Evolutionary conservation across 53 echinoderm and acorn worm species (phyloP), one percentile per base, ranked within the genome.

Genomic region (Mesocentrotus franciscanus): DNA sequence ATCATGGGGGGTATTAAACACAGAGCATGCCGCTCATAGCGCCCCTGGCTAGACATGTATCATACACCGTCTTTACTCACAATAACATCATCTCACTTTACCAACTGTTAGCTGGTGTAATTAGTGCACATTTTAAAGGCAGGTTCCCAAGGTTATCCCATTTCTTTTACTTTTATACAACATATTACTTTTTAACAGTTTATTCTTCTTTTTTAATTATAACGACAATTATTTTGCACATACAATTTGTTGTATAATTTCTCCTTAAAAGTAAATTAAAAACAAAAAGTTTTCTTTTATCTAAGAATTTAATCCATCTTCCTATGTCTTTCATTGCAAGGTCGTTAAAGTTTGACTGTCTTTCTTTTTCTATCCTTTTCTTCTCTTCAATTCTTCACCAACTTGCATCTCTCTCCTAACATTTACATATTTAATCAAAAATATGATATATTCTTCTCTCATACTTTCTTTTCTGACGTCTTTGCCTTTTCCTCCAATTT

Each of bases 41-140:
- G 91, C 91, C 91, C 32, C 91, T 91, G 91, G 91, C 61, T 20
- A 20, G 16, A 91, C 91, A 91, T 91, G 91, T 91, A 91, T 91
- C 91, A 91, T 64, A 16, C 90, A 91, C 60, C n/a, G 64, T 61
- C 61, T 66, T 10, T 0, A 64, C 20, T 39, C 62, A 91, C 91
- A 34, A 90, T n/a, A 91, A 61, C 61, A 90, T 11, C 64, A 22
- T 91, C 15, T 66, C 68, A 91, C 68, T 66, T 91, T 66, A 91
- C 91, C 29, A 27, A 58, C 60, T 30, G 29, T 26, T 27, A 30
- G 16, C 4, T 60, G 29, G 60, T 36, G 27, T 59, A 90, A 90
- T 90, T 85, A 55, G 10, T 12, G 55, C 7, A 18, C 30, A 90
- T 14, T 90, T 90, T 90, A 89, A 89, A 89, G 89, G 89, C 14